Evolutionary conservation across 2,797 vertebrate species (phyloP).

Genomic region (Cuculus canorus): DNA sequence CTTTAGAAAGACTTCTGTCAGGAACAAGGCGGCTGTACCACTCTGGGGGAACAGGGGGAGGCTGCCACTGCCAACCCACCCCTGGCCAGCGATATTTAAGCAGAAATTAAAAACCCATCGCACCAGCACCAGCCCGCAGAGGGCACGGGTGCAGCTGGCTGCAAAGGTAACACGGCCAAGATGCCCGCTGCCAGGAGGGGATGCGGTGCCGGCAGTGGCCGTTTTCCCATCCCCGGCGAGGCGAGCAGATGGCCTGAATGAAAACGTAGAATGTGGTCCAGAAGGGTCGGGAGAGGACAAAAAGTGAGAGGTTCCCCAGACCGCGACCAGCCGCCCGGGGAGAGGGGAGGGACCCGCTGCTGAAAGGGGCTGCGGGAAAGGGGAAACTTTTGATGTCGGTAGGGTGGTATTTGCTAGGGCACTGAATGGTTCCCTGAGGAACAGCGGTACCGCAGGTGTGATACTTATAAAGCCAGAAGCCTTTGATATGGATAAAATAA

Average conservation of each 20-base stretch:
- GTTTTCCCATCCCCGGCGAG: constrained; percentile 79
- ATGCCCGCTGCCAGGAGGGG: constrained; percentile 34
- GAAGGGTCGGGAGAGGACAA: constrained; percentile 86
- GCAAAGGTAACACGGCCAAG: constrained; percentile 5
- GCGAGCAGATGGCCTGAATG: constrained; percentile 94
- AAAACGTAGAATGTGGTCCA: constrained; percentile 88
- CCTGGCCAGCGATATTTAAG: constrained; percentile 69
- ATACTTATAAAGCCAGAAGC: constrained; percentile 53
- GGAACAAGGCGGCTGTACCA: constrained; percentile 90
- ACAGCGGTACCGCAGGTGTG: constrained; percentile 70
- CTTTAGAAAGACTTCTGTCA: constrained; percentile 97
- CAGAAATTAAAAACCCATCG: constrained; percentile 47
- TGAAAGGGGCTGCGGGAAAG: constrained; percentile 78
- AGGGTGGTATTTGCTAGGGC: constrained; percentile 54
- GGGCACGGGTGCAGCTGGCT: not conserved
- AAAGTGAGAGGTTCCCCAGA: constrained; percentile 91
- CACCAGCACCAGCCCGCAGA: not conserved
- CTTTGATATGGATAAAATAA: constrained; percentile 56
- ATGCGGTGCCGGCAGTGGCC: constrained; percentile 34
- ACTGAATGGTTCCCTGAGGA: constrained; percentile 59
- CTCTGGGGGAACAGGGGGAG: constrained; percentile 74
- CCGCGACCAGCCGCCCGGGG: constrained; percentile 85
- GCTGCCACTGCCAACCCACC: constrained; percentile 66
- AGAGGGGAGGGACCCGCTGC: constrained; percentile 76
- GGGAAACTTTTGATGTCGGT: constrained; percentile 81